phyloP scores from a whole-genome alignment of 2,888 invertebrate species.

The Catocala sponsa region DNA sequence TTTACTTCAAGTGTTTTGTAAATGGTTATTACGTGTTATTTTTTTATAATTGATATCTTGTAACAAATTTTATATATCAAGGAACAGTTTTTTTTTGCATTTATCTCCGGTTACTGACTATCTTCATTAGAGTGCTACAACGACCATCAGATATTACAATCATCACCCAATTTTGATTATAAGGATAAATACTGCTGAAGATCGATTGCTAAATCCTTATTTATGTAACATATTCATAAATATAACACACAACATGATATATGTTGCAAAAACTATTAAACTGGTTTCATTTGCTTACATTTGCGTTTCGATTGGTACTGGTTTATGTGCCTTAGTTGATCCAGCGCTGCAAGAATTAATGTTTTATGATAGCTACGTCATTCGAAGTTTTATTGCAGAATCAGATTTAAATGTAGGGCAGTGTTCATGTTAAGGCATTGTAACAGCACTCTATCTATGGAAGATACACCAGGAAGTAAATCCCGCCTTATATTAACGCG shows the following conservation, averaged over 20 bases:
- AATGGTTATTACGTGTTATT: too few species aligned
- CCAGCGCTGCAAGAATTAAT: constrained; percentile 12
- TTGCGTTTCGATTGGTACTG: constrained; percentile 18
- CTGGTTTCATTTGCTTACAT: constrained; percentile 23
- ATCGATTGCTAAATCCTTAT: background rate
- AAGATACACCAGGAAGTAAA: background rate
- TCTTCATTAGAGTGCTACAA: too few species aligned
- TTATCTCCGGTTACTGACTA: too few species aligned
- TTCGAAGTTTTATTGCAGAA: constrained; percentile 16
- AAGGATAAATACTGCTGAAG: background rate
- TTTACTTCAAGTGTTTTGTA: too few species aligned
- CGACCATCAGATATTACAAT: too few species aligned
- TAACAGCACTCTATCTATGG: background rate
- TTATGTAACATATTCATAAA: background rate
- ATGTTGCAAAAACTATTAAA: constrained; percentile 21
- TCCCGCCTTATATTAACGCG: background rate
- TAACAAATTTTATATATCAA: too few species aligned
- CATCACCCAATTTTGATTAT: background rate
- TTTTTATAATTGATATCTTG: too few species aligned
- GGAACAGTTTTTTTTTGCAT: too few species aligned
- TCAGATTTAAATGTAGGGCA: constrained; percentile 9
- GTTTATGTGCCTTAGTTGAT: constrained; percentile 23
- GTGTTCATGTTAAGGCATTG: background rate
- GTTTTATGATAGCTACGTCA: constrained; percentile 25
- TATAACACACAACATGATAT: constrained; percentile 9